These are phyloP conservation scores for Drosophila planitibia DNA, from an alignment of 2,888 invertebrate species.

Conservation along the genomic window DNA sequence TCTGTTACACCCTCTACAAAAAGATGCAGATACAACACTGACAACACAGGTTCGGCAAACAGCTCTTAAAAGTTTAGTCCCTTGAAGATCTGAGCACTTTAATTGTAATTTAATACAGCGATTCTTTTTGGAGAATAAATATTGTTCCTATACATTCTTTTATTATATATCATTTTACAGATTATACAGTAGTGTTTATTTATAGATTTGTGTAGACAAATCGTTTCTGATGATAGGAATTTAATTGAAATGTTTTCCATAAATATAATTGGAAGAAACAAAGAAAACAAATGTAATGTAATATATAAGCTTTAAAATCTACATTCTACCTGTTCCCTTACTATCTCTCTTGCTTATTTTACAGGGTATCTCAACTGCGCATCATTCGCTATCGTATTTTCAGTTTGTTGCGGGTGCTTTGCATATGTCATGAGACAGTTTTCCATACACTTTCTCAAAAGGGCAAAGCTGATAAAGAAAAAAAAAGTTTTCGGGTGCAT, in stretches of 20 bases:
- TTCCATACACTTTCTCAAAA: constrained; percentile 55
- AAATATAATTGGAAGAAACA: not conserved
- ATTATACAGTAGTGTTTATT: not conserved
- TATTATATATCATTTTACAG: not conserved
- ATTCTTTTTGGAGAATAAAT: not conserved
- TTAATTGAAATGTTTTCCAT: not conserved
- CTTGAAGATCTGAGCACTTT: not conserved
- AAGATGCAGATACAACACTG: not conserved
- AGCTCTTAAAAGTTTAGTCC: constrained; percentile 1
- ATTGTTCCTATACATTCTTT: not conserved
- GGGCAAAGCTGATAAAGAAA: constrained; percentile 48
- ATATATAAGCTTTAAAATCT: no score
- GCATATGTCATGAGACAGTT: constrained; percentile 69
- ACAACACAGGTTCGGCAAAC: not conserved
- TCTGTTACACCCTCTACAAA: constrained; percentile 36
- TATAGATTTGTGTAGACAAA: not conserved
- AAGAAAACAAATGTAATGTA: no score
- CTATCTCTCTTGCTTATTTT: not conserved
- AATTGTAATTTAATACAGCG: not conserved
- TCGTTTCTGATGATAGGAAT: not conserved
- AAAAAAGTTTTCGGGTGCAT: constrained; percentile 50
- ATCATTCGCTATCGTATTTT: not conserved
- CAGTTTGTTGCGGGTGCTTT: constrained; percentile 69
- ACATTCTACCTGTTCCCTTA: no score
- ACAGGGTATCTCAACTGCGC: constrained; percentile 26